Evolutionary conservation across 1,140 invertebrate genomes (phyloP), one percentile per base, ranked within the genome.

Genomic region (Harlomillsia oculata): DNA sequence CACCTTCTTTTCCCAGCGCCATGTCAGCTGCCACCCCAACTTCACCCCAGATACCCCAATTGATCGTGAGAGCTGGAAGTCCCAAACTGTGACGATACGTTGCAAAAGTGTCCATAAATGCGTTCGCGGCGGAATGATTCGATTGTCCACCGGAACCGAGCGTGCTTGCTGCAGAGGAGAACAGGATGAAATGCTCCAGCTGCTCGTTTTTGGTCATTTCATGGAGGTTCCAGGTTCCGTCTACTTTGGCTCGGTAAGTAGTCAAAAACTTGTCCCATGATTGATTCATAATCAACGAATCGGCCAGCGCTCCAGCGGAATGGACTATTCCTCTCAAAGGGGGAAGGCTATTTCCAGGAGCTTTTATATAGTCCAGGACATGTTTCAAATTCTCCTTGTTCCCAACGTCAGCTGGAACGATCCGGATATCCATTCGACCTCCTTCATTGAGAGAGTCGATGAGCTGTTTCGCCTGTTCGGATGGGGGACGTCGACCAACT

Each of bases 291-390:
- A 61, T 18, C 16, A 52, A 20, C n/a, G 20, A 49, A 30, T 61
- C 53, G 1, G 48, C 26, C 5, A 56, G 18, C 1, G 37, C 9
- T 30, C 59, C 59, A 3, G 59, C 54, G 1, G 41, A 21, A n/a
- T 61, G 53, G 34, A 61, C 51, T 18, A 61, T 48, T 37, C 59
- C 59, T 13, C 50, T 21, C 11, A 61, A 13, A 4, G 53, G 53
- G 1, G 59, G 59, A 6, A 53, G 5, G 9, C 20, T 53, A n/a
- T 21, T 25, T 44, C 26, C 16, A 11, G 16, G 20, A 21, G 28
- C 46, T 26, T 45, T 46, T 0, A 59, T 21, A 14, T 14, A 18
- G 18, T 45, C 1, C 13, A 59, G 25, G 20, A 59, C 20, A 11
- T 29, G n/a, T 9, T 21, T 18, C 13, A 49, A 59, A 9, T 45